Percentiles rank a stretch among this genome's conserved stretches.
These are phyloP conservation scores for Macrosoma leucophasiata DNA, from an alignment of 2,888 invertebrate species.

Conservation along the genomic window DNA sequence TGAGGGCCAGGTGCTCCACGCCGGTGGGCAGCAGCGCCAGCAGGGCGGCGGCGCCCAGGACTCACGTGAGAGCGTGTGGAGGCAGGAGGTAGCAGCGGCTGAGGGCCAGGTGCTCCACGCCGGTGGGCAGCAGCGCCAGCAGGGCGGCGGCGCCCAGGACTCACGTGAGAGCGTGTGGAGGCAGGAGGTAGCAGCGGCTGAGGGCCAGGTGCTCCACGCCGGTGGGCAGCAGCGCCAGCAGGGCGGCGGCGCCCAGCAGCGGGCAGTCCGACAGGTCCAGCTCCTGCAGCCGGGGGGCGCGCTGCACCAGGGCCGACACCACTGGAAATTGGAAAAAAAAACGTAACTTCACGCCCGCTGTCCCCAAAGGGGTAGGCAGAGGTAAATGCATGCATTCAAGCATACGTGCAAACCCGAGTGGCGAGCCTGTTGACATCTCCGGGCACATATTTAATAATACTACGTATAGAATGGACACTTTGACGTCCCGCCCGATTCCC, in stretches of 20 bases:
- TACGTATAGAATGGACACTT: too few relatives aligned
- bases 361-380: too few relatives aligned
- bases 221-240: constrained; percentile 49
- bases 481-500: too few relatives aligned
- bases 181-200: constrained; percentile 89
- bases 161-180: constrained; percentile 82
- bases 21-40: too few relatives aligned
- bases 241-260: constrained; percentile 75
- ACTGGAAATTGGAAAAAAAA: too few relatives aligned
- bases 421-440: too few relatives aligned
- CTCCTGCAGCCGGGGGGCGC: constrained; percentile 85
- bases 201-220: constrained; percentile 83
- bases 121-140: constrained; percentile 52
- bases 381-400: too few relatives aligned
- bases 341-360: too few relatives aligned
- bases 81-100: constrained; percentile 88
- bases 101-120: constrained; percentile 82
- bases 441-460: too few relatives aligned
- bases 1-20: too few relatives aligned
- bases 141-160: constrained; percentile 34
- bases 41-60: background rate
- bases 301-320: constrained; percentile 76
- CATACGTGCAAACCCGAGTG: too few relatives aligned
- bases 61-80: constrained; percentile 73
- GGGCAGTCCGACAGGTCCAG: constrained; percentile 93